Percentiles rank a stretch among this genome's conserved stretches.
Evolutionary conservation across 2,113 vertebrate species (phyloP).

Genomic region (Anarrhichthys ocellatus): DNA sequence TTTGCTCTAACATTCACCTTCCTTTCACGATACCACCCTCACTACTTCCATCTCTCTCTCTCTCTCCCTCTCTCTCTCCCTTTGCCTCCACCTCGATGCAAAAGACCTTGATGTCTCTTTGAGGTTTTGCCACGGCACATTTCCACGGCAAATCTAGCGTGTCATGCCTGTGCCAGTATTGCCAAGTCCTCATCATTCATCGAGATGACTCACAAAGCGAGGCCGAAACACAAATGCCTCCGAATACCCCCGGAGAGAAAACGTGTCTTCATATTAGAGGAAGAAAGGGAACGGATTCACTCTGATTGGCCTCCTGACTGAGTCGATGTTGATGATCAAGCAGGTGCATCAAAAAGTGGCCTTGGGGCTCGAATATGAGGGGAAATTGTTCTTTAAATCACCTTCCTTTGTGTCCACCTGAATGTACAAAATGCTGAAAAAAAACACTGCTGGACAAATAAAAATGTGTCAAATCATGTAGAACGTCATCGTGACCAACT

Average conservation of each 20-base stretch:
- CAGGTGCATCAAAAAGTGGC: constrained; percentile 11
- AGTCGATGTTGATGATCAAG: constrained; percentile 32
- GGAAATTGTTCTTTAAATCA: neutral
- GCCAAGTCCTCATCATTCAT: constrained; percentile 61
- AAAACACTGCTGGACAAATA: neutral
- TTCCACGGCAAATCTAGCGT: constrained; percentile 70
- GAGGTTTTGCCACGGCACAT: constrained; percentile 71
- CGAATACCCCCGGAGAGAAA: constrained; percentile 19
- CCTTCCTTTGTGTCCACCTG: neutral
- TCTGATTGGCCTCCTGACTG: neutral
- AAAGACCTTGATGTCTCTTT: constrained; percentile 73
- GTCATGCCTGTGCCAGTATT: constrained; percentile 53
- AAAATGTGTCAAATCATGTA: neutral
- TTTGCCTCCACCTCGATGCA: constrained; percentile 37
- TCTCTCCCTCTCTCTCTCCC: neutral
- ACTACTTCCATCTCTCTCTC: constrained; percentile 11
- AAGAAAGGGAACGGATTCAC: constrained; percentile 18
- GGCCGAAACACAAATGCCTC: constrained; percentile 52
- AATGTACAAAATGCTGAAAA: neutral
- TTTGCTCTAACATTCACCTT: constrained; percentile 6
- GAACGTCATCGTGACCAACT: constrained; percentile 21
- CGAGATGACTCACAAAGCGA: constrained; percentile 68
- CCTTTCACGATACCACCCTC: neutral
- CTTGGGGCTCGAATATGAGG: neutral
- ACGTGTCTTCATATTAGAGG: constrained; percentile 24